Evolutionary conservation across 2,888 invertebrate genomes (phyloP).

Genomic region (Acanthosepion lycidas): DNA sequence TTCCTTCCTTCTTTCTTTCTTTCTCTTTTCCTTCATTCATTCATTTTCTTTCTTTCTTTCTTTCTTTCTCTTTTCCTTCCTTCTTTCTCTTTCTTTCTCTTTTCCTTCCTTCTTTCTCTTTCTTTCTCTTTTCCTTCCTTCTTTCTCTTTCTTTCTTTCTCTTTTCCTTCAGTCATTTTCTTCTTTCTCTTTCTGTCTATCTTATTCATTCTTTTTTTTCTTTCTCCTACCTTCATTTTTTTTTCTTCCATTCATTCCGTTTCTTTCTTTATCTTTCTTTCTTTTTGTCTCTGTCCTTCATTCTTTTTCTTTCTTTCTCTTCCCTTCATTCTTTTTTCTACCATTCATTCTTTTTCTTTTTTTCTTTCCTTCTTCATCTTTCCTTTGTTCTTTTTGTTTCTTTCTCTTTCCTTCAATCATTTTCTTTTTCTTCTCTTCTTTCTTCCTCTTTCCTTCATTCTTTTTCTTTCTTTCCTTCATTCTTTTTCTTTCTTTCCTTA

Average conservation of each 20-base stretch:
- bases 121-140: neutral
- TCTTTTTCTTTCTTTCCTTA: neutral
- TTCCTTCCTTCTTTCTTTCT: accelerated
- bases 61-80: too few species aligned
- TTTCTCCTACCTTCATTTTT: accelerated
- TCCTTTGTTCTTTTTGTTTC: neutral
- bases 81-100: neutral
- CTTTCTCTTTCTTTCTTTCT: neutral
- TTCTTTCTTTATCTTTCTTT: neutral
- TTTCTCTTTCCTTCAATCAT: neutral
- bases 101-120: neutral
- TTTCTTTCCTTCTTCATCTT: neutral
- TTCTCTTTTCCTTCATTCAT: too few species aligned
- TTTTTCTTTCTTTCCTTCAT: neutral
- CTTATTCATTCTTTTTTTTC: neutral
- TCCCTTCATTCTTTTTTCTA: neutral
- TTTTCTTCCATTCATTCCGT: neutral
- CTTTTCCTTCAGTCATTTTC: too few species aligned
- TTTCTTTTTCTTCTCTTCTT: neutral
- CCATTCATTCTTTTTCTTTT: neutral
- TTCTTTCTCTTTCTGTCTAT: too few species aligned
- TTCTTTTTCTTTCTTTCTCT: neutral
- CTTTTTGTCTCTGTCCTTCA: neutral
- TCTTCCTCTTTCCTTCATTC: neutral
- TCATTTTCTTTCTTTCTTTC: neutral